Evolutionary conservation across 2,113 vertebrate genomes (phyloP).

Genomic region (Cacatua alba): DNA sequence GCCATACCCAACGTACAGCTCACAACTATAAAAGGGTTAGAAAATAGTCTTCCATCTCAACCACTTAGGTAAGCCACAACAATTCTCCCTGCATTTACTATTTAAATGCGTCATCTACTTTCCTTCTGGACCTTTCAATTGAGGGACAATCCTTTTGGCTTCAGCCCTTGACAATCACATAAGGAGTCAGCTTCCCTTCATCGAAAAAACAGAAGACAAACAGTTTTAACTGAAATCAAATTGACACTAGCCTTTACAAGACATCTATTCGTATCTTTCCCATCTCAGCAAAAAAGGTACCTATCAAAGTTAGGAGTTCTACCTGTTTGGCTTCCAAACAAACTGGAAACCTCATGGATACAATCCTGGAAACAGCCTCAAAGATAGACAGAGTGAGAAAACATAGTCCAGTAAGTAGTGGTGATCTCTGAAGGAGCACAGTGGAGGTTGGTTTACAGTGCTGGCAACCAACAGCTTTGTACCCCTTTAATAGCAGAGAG

Average conservation of each 20-base stretch:
- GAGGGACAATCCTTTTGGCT: not conserved
- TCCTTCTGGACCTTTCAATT: not conserved
- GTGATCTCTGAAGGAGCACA: not conserved
- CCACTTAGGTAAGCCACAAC: not conserved
- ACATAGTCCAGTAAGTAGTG: not conserved
- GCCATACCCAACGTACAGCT: not conserved
- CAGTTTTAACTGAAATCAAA: not conserved
- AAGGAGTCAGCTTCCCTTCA: not conserved
- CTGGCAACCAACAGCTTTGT: not conserved
- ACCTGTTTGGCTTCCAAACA: not conserved
- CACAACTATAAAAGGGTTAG: not conserved
- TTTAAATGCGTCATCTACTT: not conserved
- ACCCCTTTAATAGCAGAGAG: not conserved
- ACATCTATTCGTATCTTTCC: not conserved
- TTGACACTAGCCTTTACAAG: not conserved
- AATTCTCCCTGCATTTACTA: not conserved
- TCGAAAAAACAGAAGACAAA: not conserved
- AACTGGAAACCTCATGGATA: not conserved
- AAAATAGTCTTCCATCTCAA: conserved; percentile 3
- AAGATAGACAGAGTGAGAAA: not conserved
- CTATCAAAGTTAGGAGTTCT: not conserved
- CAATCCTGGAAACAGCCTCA: not conserved
- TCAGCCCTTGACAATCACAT: not conserved
- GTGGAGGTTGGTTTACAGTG: not conserved
- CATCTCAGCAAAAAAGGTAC: not conserved